phyloP scores from a whole-genome alignment of 1,140 invertebrate genomes.

The Antheraea pernyi region DNA sequence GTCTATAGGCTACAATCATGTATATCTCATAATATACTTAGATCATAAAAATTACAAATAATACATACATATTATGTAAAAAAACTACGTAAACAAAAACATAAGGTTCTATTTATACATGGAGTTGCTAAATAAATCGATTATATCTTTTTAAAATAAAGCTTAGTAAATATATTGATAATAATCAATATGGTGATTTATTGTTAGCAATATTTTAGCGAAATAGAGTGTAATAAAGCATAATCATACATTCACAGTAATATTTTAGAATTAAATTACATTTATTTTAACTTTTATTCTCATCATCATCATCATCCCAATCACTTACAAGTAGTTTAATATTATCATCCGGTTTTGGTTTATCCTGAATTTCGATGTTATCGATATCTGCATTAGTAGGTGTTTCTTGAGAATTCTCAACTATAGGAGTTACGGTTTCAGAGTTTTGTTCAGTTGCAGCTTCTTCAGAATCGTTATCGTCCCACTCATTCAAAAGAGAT shows the following conservation, averaged over 20 bases:
- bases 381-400: not conserved
- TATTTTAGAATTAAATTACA: not conserved
- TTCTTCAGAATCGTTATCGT: conserved; percentile 75
- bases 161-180: too few species aligned
- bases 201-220: too few species aligned
- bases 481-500: conserved; percentile 74
- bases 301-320: conserved; percentile 70
- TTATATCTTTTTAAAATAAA: too few species aligned
- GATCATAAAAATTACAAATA: not conserved
- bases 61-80: not conserved
- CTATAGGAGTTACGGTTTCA: conserved; percentile 16
- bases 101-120: too few species aligned
- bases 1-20: not conserved
- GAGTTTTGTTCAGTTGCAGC: conserved; percentile 20
- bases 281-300: conserved; percentile 32
- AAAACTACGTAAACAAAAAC: not conserved
- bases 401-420: not conserved
- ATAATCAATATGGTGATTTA: too few species aligned
- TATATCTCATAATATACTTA: not conserved
- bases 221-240: too few species aligned
- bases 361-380: not conserved
- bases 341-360: conserved; percentile 46
- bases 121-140: too few species aligned
- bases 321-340: conserved; percentile 71
- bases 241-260: not conserved